Base-by-base conservation (phyloP, 2,797 vertebrate species). In the Chelon labrosus region DNA sequence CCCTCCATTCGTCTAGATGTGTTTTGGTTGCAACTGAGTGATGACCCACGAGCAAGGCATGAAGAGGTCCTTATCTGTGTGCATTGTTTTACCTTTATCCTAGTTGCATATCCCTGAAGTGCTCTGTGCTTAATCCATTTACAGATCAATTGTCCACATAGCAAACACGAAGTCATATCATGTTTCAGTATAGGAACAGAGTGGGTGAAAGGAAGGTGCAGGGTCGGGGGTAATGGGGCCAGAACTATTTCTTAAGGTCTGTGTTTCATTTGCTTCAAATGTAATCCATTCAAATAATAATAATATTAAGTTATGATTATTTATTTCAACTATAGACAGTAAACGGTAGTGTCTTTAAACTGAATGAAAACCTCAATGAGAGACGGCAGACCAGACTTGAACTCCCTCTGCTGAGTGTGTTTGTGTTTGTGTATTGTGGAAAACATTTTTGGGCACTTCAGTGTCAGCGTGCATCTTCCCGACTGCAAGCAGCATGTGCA, bases 401-500 rank as follows among this genome's bases (percentile, higher is more conserved):
- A 10, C 20, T 39, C 42, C 51, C 38, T 11, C 17, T 5, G 16
- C 4, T 17, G 16, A 10, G 46, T 41, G 9, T 47, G 20, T 35
- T 54, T 53, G 50, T 42, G 22, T 22, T 65, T 65, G 22, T 35
- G 17, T 25, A 16, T 41, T 46, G 52, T 46, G 75, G 46, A 38
- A 25, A 14, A 10, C 31, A 50, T 60, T 67, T 56, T 47, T 59
- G 50, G 39, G n/a, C 7, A 16, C 38, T 58, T 73, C 25, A 19
- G 55, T 44, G 51, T 80, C 54, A 39, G 46, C 17, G 54, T 75
- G 54, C 56, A 22, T 51, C 62, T 76, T 50, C 49, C 54, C 35
- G 65, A 73, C 19, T 68, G 67, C 63, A 61, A 63, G 58, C 82
- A 66, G 70, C 41, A 11, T 75, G 66, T 53, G 55, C 38, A 52